Conservation (phyloP, 1,140 invertebrate species). For the Drosophila paulistorum region DNA sequence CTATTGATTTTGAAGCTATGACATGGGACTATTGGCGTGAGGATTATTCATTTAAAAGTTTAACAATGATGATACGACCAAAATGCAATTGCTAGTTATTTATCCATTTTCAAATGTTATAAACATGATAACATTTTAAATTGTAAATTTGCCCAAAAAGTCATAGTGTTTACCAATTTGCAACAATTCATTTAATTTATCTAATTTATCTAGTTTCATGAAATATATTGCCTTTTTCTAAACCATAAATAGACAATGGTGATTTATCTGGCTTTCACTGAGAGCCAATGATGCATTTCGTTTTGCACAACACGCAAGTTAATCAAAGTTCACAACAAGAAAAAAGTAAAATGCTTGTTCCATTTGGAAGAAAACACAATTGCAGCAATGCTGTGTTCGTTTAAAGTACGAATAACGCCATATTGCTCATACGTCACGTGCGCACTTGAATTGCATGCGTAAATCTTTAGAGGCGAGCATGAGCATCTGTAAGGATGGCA, state of each 20-base stretch:
- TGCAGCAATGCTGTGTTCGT: constrained; percentile 2
- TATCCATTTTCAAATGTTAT: too few species aligned
- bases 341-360: constrained; percentile 16
- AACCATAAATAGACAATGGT: constrained; percentile 15
- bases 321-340: constrained; percentile 36
- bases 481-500: constrained; percentile 14
- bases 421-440: constrained; percentile 73
- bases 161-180: too few species aligned
- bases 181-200: too few species aligned
- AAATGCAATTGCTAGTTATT: too few species aligned
- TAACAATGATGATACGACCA: too few species aligned
- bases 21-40: too few species aligned
- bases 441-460: constrained; percentile 30
- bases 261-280: constrained; percentile 18
- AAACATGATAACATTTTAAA: too few species aligned
- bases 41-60: too few species aligned
- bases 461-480: constrained; percentile 19
- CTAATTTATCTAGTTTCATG: not conserved
- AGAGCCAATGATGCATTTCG: constrained; percentile 19
- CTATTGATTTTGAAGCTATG: too few species aligned
- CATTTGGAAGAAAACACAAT: not conserved
- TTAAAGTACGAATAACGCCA: constrained; percentile 13
- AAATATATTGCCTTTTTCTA: not conserved
- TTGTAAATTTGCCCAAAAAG: too few species aligned
- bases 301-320: constrained; percentile 30